Conservation (phyloP, 2,113 vertebrate genomes). For the Rhipidura dahli region DNA sequence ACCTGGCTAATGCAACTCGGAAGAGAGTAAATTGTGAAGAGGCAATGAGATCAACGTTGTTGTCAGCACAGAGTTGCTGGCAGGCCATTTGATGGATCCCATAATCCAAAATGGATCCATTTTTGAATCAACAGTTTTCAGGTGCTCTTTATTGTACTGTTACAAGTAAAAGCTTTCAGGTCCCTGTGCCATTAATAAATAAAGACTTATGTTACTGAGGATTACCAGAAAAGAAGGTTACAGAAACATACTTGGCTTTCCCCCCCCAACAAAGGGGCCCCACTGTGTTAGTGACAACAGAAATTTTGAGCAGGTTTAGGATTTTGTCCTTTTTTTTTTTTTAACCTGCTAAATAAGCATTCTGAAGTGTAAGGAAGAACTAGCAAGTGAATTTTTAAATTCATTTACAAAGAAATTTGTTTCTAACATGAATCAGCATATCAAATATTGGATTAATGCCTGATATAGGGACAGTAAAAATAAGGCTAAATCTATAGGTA, state of each 20-base stretch:
- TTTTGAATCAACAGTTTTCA: not conserved
- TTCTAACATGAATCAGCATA: not conserved
- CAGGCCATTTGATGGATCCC: not conserved
- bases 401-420: not conserved
- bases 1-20: not conserved
- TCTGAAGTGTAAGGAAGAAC: not conserved
- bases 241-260: not conserved
- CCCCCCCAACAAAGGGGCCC: rapidly evolving
- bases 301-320: not conserved
- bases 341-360: not conserved
- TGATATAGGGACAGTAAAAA: not conserved
- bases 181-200: not conserved
- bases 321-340: not conserved
- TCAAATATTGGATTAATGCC: not conserved
- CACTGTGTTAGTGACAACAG: not conserved
- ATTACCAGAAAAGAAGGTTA: not conserved
- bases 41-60: not conserved
- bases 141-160: not conserved
- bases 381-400: not conserved
- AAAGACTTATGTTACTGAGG: not conserved
- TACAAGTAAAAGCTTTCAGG: not conserved
- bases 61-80: not conserved
- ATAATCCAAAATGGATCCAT: not conserved
- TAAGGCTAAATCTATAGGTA: not conserved
- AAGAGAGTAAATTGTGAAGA: not conserved